These are phyloP conservation scores for Bolborhynchus lineola DNA, from an alignment of 2,113 vertebrate genomes.

Conservation along the genomic window DNA sequence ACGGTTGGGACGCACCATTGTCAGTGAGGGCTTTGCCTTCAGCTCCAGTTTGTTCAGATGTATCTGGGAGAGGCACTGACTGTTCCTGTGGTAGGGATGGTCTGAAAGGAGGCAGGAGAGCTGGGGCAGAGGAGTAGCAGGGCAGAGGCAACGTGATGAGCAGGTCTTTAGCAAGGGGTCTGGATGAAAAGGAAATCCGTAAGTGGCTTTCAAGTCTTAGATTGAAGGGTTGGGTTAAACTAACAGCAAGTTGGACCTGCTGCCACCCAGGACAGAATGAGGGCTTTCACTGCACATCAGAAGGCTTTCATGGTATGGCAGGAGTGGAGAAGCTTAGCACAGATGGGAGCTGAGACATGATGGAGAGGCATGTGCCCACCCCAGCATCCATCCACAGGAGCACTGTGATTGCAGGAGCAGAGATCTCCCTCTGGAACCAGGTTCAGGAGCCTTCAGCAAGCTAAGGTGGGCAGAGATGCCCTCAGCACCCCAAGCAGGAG, in stretches of 20 bases:
- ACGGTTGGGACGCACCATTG: not conserved
- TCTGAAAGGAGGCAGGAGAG: not conserved
- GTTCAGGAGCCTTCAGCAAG: not conserved
- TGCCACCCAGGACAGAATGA: not conserved
- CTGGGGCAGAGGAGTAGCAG: not conserved
- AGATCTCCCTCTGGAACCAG: not conserved
- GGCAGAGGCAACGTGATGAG: not conserved
- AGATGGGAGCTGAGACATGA: not conserved
- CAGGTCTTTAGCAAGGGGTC: not conserved
- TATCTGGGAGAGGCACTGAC: not conserved
- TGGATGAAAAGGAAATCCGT: not conserved
- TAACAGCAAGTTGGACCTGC: fast-evolving
- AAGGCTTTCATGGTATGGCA: not conserved
- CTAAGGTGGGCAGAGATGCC: not conserved
- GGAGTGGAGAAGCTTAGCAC: not conserved
- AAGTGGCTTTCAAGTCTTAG: not conserved
- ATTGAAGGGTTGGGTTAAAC: not conserved
- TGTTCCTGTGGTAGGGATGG: not conserved
- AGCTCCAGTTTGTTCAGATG: not conserved
- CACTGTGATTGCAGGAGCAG: not conserved
- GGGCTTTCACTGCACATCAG: not conserved
- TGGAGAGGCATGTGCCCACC: not conserved
- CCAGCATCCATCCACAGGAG: not conserved
- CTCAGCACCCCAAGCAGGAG: not conserved
- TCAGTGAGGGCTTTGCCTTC: not conserved